Base-by-base conservation (phyloP, 1,140 invertebrate genomes). In the Carposina sasakii region DNA sequence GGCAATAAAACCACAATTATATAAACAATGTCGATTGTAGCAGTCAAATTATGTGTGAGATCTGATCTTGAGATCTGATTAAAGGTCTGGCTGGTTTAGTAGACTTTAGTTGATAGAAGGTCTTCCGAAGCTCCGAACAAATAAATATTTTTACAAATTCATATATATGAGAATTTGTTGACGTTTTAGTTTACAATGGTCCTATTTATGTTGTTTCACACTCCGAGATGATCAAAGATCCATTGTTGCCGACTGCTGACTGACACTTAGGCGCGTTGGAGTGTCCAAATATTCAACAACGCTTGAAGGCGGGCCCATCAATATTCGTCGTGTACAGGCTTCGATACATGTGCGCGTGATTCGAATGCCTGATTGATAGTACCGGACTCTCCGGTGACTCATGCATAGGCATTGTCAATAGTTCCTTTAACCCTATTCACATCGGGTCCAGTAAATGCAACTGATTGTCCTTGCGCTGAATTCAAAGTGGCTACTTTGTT, bases 401-500 rank as follows among this genome's bases (percentile, higher is more conserved):
- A 77, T 48, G 33, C 65, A 70, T 71, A 63, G 69, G 68, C 70
- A 71, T 63, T 67, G 65, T 63, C 61, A 68, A 72, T 76, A 21
- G 69, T 71, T 79, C 66, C 75, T 78, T 74, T 78, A 75, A 79
- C 76, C 75, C 68, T 67, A 78, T 76, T 76, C 65, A 71, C n/a
- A 71, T 63, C 59, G 60, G 62, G 68, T 73, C 66, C 70, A 71
- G 66, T 71, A 61, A 65, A 59, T 76, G 69, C 68, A 68, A 51
- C 53, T 57, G 45, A 69, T 72, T 75, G 72, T 79, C 77, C 77
- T 81, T 76, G 77, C 59, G 57, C 77, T 76, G 66, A 74, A 73
- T 81, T 74, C 54, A 56, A 69, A 70, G 53, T 56, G 62, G 57
- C 60, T 54, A 46, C 39, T 48, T 20, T 56, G 54, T 78, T 81